Evolutionary conservation across 2,797 vertebrate species (phyloP).

Genomic region (Platalea minor): DNA sequence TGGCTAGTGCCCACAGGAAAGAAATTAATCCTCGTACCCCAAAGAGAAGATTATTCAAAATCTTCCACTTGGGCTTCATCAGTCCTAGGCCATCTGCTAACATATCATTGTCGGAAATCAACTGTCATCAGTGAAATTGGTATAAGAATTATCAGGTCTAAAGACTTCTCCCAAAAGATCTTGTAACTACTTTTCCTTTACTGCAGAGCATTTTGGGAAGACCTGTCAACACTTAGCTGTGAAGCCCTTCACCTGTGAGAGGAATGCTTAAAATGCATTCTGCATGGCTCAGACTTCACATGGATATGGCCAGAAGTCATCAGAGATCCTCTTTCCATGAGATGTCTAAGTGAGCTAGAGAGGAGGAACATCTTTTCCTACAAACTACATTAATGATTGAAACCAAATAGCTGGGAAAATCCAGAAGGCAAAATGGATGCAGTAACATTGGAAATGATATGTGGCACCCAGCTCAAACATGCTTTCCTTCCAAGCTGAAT

Average conservation of each 20-base stretch:
- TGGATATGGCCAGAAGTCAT: not conserved
- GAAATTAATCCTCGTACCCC: not conserved
- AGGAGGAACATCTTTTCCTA: not conserved
- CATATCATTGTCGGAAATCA: not conserved
- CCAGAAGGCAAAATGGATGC: not conserved
- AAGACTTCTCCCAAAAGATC: not conserved
- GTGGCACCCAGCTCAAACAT: not conserved
- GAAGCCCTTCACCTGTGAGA: not conserved
- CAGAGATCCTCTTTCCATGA: not conserved
- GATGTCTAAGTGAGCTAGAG: not conserved
- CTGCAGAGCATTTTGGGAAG: not conserved
- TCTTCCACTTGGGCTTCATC: not conserved
- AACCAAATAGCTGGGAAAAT: not conserved
- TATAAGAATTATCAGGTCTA: not conserved
- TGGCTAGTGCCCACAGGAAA: not conserved
- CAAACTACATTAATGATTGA: not conserved
- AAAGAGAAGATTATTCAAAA: not conserved
- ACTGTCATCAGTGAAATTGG: not conserved
- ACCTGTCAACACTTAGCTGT: not conserved
- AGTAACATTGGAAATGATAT: accelerated
- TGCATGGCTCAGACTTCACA: not conserved
- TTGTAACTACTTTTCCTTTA: not conserved
- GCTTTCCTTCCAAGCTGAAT: not conserved
- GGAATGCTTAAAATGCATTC: not conserved
- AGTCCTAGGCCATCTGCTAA: not conserved